Evolutionary conservation across 1,140 invertebrate genomes (phyloP).

Genomic region (Ceratosolen fusciceps): DNA sequence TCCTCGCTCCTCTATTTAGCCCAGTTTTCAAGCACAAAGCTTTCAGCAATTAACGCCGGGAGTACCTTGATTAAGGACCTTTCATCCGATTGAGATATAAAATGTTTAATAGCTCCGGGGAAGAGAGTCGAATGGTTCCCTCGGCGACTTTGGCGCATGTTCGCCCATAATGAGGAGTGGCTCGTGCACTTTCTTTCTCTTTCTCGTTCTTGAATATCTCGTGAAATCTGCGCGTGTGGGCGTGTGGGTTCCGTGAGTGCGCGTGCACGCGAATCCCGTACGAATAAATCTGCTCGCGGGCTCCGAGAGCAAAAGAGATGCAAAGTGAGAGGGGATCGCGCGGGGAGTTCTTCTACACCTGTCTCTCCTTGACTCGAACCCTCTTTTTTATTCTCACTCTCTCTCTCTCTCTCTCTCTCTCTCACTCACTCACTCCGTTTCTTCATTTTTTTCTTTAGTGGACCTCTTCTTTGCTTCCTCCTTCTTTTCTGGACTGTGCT

Average conservation of each 20-base stretch:
- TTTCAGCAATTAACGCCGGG: conserved; percentile 20
- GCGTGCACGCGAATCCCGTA: conserved; percentile 10
- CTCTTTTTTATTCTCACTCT: no score
- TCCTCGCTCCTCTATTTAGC: neutral
- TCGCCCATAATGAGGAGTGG: conserved; percentile 34
- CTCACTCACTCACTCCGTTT: neutral
- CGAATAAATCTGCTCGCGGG: conserved; percentile 22
- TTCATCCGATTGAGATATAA: conserved; percentile 40
- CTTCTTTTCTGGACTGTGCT: neutral
- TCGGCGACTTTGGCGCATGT: neutral
- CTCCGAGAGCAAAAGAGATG: neutral
- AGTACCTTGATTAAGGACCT: conserved; percentile 33
- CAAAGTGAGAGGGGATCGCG: neutral
- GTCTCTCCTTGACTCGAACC: no score
- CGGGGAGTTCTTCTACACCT: conserved; percentile 32
- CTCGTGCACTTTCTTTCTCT: neutral
- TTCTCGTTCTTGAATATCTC: neutral
- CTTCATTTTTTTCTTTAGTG: neutral
- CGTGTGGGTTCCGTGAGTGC: conserved; percentile 3
- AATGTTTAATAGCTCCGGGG: conserved; percentile 38
- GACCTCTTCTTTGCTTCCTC: neutral
- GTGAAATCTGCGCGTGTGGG: conserved; percentile 34
- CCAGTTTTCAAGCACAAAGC: neutral
- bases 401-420: conserved; percentile 21
- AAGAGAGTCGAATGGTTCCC: neutral